Conservation (phyloP, 2,888 invertebrate species). For the Tetragonula carbonaria region DNA sequence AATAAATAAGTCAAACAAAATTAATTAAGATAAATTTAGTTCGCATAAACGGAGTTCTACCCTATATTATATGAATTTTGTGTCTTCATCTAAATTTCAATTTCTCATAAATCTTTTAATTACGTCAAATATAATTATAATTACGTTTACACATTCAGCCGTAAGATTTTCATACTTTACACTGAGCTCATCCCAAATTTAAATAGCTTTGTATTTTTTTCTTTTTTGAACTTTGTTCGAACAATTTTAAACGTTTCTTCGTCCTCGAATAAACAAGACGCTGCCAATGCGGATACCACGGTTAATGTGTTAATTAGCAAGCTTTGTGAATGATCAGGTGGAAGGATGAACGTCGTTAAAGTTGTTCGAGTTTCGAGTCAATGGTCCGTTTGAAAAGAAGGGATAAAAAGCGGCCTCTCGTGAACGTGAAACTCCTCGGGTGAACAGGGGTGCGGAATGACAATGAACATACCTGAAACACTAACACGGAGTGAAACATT, state of each 20-base stretch:
- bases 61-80: too few species aligned
- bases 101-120: too few species aligned
- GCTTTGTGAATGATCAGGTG: slow-evolving; percentile 30
- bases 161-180: too few species aligned
- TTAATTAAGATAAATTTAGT: too few species aligned
- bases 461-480: slow-evolving; percentile 39
- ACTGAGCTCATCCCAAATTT: background rate
- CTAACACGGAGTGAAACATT: slow-evolving; percentile 44
- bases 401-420: slow-evolving; percentile 24
- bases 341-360: slow-evolving; percentile 30
- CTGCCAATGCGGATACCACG: background rate
- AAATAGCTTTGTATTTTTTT: background rate
- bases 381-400: slow-evolving; percentile 37
- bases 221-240: too few species aligned
- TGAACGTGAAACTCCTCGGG: slow-evolving; percentile 33
- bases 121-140: too few species aligned
- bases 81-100: too few species aligned
- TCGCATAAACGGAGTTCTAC: too few species aligned
- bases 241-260: background rate
- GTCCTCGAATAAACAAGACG: background rate
- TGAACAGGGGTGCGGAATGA: slow-evolving; percentile 21
- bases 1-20: too few species aligned
- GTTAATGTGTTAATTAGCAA: slow-evolving; percentile 43
- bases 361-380: slow-evolving; percentile 52
- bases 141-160: too few species aligned